Base-by-base conservation (phyloP, 1,140 invertebrate species). In the Psix sp. region DNA sequence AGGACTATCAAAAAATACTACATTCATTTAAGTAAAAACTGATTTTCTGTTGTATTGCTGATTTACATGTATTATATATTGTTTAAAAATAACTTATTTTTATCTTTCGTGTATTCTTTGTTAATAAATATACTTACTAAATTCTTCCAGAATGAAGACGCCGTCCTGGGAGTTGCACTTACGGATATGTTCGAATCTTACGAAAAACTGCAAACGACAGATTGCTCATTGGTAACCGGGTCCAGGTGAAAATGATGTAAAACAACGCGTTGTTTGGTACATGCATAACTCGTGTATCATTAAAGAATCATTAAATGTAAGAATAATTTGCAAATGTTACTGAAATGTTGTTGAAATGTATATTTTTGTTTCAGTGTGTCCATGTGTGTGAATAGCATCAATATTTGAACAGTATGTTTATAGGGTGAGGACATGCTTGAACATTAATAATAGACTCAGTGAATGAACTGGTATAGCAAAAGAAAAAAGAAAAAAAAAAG, bases 151-250 rank as follows among this genome's bases (percentile, higher is more conserved):
- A 84, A 99, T 94, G 91, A 99, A 99, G 86, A 99, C 96, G 85
- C 96, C 97, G 86, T 97, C 97, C 89, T 97, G 96, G 57, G 97
- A 98, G 90, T 98, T 99, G 91, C 98, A 99, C 89, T 99, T 99
- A 87, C 97, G 93, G 89, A 99, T 99, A 89, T 98, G 97, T 90
- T 96, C 95, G 89, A 99, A 92, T 86, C 96, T 94, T 88, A 99
- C 97, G 91, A 99, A 99, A 90, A 98, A 99, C 98, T 99, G 93
- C 82, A 97, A 96, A 85, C 84, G 86, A 88, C 71, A 82, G 11
- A 66, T 59, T 36, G 13, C 38, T 45, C 26, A 62, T 74, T 63
- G 43, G 21, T 59, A 59, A 72, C 17, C 21, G 11, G 57, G 21
- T 33, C 33, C 26, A n/a, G 2, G 26, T 15, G 42, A 46, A 18